Percentiles rank a stretch among this genome's conserved stretches.
Conservation (phyloP, 2,888 invertebrate genomes). For the Nomada ferruginata region DNA sequence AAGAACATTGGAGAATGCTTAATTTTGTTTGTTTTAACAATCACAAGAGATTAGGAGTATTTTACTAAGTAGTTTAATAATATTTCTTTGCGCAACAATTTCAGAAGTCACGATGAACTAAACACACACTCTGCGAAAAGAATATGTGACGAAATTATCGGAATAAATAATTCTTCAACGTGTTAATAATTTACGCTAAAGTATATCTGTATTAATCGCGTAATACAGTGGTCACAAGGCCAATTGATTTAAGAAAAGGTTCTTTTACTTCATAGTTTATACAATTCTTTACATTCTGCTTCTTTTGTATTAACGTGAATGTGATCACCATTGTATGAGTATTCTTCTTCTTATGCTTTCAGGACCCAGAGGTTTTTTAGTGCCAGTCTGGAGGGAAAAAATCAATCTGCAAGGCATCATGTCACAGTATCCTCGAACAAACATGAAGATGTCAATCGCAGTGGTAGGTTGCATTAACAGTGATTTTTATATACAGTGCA, state of each 20-base stretch:
- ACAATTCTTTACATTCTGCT: too few species aligned
- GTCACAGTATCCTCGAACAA: slow-evolving; percentile 72
- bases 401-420: slow-evolving; percentile 76
- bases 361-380: slow-evolving; percentile 62
- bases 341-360: slow-evolving; percentile 36
- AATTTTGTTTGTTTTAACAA: neutral
- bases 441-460: slow-evolving; percentile 71
- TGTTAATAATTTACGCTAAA: too few species aligned
- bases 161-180: too few species aligned
- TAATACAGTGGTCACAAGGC: too few species aligned
- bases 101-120: too few species aligned
- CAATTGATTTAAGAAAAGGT: too few species aligned
- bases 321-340: neutral
- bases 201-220: too few species aligned
- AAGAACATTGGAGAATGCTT: neutral
- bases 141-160: too few species aligned
- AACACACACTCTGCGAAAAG: too few species aligned
- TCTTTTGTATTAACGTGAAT: neutral
- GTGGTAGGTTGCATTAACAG: slow-evolving; percentile 66
- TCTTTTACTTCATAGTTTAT: too few species aligned
- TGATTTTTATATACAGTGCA: neutral
- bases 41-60: neutral
- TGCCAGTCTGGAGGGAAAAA: slow-evolving; percentile 79
- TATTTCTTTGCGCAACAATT: too few species aligned
- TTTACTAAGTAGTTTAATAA: neutral